Evolutionary conservation across 2,888 invertebrate species (phyloP), one percentile per base, ranked within the genome.

Genomic region (Seladonia tumulorum): DNA sequence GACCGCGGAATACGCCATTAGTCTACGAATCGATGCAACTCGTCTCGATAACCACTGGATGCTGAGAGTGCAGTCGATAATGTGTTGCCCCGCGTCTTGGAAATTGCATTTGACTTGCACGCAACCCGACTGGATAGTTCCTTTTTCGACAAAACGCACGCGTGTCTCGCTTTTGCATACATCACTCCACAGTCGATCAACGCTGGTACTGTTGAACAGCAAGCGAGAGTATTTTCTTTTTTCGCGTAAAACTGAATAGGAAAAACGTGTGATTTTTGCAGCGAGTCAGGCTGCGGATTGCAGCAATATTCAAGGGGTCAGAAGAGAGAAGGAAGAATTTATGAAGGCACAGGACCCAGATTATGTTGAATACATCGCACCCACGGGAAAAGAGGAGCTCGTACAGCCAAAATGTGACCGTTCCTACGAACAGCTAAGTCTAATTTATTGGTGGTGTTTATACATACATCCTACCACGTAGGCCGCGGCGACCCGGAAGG

Each of bases 291-390:
- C n/a, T 42, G 42, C 42, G 39, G 42, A n/a, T n/a, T 5, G 22
- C 22, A 39, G 14, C 39, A 42, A n/a, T n/a, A n/a, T 70, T n/a
- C 57, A 16, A 45, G 45, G 18, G 16, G 63, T 29, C 57, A 12
- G 35, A 18, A 39, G 47, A 39, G 47, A 12, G n/a, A 49, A 47
- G 60, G 53, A 22, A 60, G 47, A 71, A 82, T 53, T 63, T 74
- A 53, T 35, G 72, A 39, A 60, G 81, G 79, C 76, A 22, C 76
- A 29, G 57, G 35, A 53, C 63, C 57, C 80, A 90, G 88, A 88
- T 91, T 90, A 91, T 74, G 81, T 80, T 60, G 76, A 83, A 91
- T 83, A 79, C 71, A 89, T 80, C 72, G 71, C 57, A 77, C 88
- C 77, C 88, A 1, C 22, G 87, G 86, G 89, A 85, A 81, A 87